Base-by-base conservation (phyloP, 2,113 vertebrate species). In the Piliocolobus tephrosceles region DNA sequence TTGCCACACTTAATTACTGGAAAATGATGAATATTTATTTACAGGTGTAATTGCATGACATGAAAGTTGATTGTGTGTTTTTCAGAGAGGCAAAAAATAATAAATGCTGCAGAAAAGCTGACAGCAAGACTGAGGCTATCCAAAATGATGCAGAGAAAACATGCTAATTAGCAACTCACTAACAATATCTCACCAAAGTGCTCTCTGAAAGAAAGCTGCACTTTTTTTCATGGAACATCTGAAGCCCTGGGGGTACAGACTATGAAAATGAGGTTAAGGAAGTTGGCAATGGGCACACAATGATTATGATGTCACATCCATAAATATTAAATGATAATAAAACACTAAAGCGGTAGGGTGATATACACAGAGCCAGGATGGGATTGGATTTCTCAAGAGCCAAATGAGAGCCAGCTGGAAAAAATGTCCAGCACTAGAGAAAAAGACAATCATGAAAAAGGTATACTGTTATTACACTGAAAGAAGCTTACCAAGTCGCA, bases 361-460 rank as follows among this genome's bases (percentile, higher is more conserved):
- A 91, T 72, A 22, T 47, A 52, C 47, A 52, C 58, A 91, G 43
- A 89, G 45, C 64, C 45, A 61, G 64, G 58, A 82, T 9, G 84
- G 66, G n/a, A 76, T 55, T 93, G 64, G 45, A 93, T 95, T 95
- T 94, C 97, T 97, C 86, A 97, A 97, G 89, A 92, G 57, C 25
- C 64, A 88, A 75, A 23, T 58, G 81, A 72, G 43, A 86, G 70
- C 73, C 73, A 95, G 45, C 18, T 90, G 79, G 90, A 86, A 43
- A 96, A 95, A 80, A 64, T 20, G 61, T 40, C 92, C 88, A 95
- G 79, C 52, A 35, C 82, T 70, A 66, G 32, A 89, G 95, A 73
- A 88, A 81, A 94, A 88, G 68, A 83, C 40, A 85, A 11, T 66
- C 40, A 43, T 68, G 58, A 82, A 94, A 87, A 97, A 23, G 38